Evolutionary conservation across 2,797 vertebrate genomes (phyloP), one percentile per base, ranked within the genome.

Genomic region (Jordanella pulchra): DNA sequence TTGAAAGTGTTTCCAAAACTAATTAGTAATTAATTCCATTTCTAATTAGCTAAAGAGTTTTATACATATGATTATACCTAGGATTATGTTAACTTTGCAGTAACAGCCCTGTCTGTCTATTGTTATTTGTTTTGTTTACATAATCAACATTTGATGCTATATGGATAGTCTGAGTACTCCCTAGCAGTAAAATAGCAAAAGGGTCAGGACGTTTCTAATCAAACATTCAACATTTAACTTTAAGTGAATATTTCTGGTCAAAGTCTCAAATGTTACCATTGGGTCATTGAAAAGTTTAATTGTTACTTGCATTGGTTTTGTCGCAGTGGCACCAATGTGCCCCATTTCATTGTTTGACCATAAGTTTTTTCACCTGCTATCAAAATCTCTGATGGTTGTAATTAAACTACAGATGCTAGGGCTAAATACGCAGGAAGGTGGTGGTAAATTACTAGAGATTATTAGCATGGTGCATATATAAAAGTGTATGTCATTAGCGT

Each of bases 21-120:
- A 72, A 66, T 78, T 64, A 69, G 48, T 35, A 35, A 4, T 17
- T 56, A 15, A 18, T 30, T 56, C 3, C 27, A 56, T 56, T 30
- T 56, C 55, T 56, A 56, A 30, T 18, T 2, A 7, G 28, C 17
- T 10, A 27, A 30, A 30, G 28, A 30, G 30, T 21, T 2, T 21
- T 30, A 30, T 28, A 30, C 7, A 56, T 27, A 56, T 25, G 54
- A 14, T 55, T 28, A 28, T 7, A 30, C 15, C 30, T 56, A 18
- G 25, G 15, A 18, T 10, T 56, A 56, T 15, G 55, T 30, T 56
- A 18, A 14, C 17, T 56, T 56, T 56, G 15, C 15, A 28, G 27
- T 56, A 27, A 56, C 54, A 56, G 28, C 27, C 27, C 15, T 17
- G 27, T 17, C 27, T 30, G 15, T 17, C 5, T 9, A 30, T 56